Evolutionary conservation across 2,888 invertebrate genomes (phyloP).

Genomic region (Caenorhabditis auriculariae): DNA sequence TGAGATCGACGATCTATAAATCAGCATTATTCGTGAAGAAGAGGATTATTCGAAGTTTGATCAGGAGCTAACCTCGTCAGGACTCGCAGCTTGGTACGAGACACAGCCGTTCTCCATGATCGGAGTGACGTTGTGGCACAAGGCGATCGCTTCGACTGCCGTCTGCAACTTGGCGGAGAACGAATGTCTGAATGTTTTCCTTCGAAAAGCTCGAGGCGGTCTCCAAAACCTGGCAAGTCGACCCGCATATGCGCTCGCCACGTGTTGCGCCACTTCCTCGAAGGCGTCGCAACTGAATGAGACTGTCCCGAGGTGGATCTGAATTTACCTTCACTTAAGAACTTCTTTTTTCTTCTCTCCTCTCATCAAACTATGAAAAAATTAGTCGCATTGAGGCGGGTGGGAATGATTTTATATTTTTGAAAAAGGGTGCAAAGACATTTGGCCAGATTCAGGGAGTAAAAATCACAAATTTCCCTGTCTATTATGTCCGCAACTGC

Average conservation of each 20-base stretch:
- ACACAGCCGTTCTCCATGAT: constrained; percentile 75
- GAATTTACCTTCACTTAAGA: no score
- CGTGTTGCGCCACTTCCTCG: constrained; percentile 71
- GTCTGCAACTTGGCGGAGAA: constrained; percentile 56
- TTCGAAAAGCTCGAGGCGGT: background rate
- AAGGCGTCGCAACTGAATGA: constrained; percentile 84
- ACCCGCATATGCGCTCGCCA: constrained; percentile 55
- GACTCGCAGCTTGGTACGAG: constrained; percentile 73
- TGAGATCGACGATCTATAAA: background rate
- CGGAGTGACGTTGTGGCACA: constrained; percentile 99
- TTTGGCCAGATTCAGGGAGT: no score
- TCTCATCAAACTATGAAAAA: no score
- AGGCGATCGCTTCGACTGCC: constrained; percentile 75
- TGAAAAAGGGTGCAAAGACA: no score
- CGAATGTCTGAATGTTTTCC: constrained; percentile 31
- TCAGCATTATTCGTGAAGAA: background rate
- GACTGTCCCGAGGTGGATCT: constrained; percentile 86
- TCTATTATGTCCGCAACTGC: no score
- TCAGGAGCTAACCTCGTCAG: constrained; percentile 72
- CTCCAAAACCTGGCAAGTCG: constrained; percentile 34
- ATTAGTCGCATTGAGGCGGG: no score
- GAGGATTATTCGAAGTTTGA: background rate
- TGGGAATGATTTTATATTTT: no score
- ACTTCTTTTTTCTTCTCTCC: no score
- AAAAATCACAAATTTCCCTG: no score